Evolutionary conservation across 1,140 invertebrate species (phyloP), one percentile per base, ranked within the genome.

Genomic region (Drosophila persimilis): DNA sequence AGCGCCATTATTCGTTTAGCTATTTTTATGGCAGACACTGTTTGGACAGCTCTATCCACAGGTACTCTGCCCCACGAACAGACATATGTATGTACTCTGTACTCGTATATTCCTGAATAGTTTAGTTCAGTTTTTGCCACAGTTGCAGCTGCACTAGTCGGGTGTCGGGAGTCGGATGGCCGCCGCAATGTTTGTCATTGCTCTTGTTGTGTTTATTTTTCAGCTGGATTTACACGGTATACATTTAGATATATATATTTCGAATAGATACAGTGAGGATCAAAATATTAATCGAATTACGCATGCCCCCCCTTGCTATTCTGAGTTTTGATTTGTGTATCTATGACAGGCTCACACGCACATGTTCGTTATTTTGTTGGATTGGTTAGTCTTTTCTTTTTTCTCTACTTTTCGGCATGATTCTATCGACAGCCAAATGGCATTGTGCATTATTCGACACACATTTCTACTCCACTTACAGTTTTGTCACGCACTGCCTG

Each of bases 121-220:
- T 63, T 63, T 55, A 48, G 53, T 66, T 47, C 56, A 56, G 55
- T 50, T 63, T 35, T 63, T 54, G 35, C 13, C 61, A 58, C 53
- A 56, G 56, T 80, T 74, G 74, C 73, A 72, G 62, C 55, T 63
- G 77, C 60, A 58, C 20, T 59, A 53, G 56, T 67, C 73, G 62
- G 46, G 51, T 54, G 48, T 48, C 0, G 22, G 7, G 41, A 9
- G 24, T 26, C 24, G 50, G 6, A 29, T 48, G 55, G 63, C 26
- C 57, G 69, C 69, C 20, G 20, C 20, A 20, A 20, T 20, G 20
- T 20, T 1, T 20, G 20, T 20, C 52, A 65, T 35, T 46, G 52
- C 56, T 73, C 59, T 52, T 26, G 22, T 51, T 41, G 22, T 59
- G 48, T 67, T 77, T 73, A 70, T 55, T 70, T 81, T 74, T 45